Evolutionary conservation across 1,140 invertebrate species (phyloP), one percentile per base, ranked within the genome.

Genomic region (Oryctes rhinoceros): DNA sequence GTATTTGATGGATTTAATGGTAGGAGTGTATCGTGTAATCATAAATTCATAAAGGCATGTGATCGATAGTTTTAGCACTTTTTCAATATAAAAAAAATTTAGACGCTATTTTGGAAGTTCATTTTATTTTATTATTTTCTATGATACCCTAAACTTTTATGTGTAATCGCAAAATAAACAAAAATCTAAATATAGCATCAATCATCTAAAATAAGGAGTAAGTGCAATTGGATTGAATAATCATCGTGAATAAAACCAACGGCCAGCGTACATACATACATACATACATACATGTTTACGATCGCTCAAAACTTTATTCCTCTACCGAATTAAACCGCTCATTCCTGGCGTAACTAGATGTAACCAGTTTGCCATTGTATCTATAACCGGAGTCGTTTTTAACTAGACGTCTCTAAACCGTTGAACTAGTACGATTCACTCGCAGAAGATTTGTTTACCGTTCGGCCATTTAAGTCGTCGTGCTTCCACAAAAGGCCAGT

Each of bases 321-420:
- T 59, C 80, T 79, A 85, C 86, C 85, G 85, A 86, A 85, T 85
- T 82, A 82, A 87, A 86, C 86, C 83, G 85, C 85, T 85, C 81
- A 81, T 84, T 86, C 85, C 85, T 84, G 85, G 84, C 83, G 65
- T 80, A 87, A 87, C 86, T 82, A 81, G 86, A 86, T 87, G 53
- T 20, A 87, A 80, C 86, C 83, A 83, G 86, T 86, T 86, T 35
- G 49, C 81, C 71, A 79, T 65, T 80, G 79, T 80, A 83, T 83
- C 81, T 80, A 79, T 77, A 76, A 79, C 78, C 78, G 78, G 81
- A 84, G 82, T 84, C 81, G 83, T 81, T 82, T 84, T 74, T 78
- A 83, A 83, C 83, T 82, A 84, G 84, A 83, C 81, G 62, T 79
- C 80, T 81, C 83, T 80, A 78, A 81, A 37, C 80, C 79, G 71